Evolutionary conservation across 1,140 invertebrate species (phyloP).

Genomic region (Drosophila ironensis): DNA sequence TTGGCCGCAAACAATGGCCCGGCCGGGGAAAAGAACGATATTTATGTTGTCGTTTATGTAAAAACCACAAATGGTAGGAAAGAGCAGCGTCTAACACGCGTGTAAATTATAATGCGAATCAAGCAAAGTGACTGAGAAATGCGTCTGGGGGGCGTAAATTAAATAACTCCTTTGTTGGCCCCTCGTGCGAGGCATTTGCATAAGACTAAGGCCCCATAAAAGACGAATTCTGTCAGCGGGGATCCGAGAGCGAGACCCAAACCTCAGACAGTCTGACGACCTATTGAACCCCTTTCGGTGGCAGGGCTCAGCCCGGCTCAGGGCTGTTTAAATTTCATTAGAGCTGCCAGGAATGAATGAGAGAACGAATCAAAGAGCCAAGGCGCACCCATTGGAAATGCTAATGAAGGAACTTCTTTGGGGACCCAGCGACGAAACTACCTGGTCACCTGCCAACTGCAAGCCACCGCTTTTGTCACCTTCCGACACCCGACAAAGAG

Average conservation of each 20-base stretch:
- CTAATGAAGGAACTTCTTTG: slow-evolving; percentile 49
- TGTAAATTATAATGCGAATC: slow-evolving; percentile 76
- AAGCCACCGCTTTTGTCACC: slow-evolving; percentile 46
- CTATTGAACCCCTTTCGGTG: slow-evolving; percentile 47
- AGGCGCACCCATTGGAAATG: slow-evolving; percentile 39
- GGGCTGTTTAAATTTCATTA: slow-evolving; percentile 62
- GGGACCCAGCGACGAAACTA: slow-evolving; percentile 13
- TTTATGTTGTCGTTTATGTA: slow-evolving; percentile 70
- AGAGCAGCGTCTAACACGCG: slow-evolving; percentile 56
- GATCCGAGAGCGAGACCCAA: slow-evolving; percentile 23
- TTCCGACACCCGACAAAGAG: slow-evolving; percentile 22
- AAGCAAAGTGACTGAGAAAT: slow-evolving; percentile 39
- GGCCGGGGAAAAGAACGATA: slow-evolving; percentile 43
- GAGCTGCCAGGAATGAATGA: background rate
- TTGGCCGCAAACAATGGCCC: slow-evolving; percentile 47
- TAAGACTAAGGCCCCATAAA: slow-evolving; percentile 47
- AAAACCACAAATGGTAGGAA: slow-evolving; percentile 50
- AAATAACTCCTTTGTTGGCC: slow-evolving; percentile 72
- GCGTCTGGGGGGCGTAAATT: slow-evolving; percentile 58
- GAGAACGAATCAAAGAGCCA: slow-evolving; percentile 5
- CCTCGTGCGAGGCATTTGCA: slow-evolving; percentile 49
- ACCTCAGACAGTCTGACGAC: slow-evolving; percentile 49
- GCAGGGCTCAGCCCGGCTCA: slow-evolving; percentile 10
- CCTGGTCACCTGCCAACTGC: slow-evolving; percentile 61
- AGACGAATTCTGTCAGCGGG: slow-evolving; percentile 52